Evolutionary conservation across 2,113 vertebrate genomes (phyloP).

Genomic region (Podarcis raffonei): DNA sequence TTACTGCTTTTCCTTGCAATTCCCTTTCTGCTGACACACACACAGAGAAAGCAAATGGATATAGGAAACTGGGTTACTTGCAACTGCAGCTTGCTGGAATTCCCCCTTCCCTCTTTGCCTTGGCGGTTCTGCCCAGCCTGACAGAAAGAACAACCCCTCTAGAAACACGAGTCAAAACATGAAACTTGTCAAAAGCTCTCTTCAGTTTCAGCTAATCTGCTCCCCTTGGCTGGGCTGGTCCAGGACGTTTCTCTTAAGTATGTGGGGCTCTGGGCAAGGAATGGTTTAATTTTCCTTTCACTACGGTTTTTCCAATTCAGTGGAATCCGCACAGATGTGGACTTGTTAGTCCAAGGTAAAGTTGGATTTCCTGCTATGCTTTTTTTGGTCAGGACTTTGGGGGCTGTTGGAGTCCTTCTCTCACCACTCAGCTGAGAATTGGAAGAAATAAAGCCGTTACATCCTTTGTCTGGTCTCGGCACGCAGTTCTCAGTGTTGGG

Average conservation of each 20-base stretch:
- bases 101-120: neutral
- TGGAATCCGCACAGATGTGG: neutral
- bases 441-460: neutral
- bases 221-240: neutral
- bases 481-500: neutral
- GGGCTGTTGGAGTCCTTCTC: neutral
- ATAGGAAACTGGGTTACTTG: neutral
- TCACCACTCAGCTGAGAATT: neutral
- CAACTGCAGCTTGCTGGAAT: neutral
- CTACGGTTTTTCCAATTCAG: neutral
- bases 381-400: neutral
- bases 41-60: neutral
- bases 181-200: slow-evolving; percentile 5
- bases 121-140: neutral
- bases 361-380: neutral
- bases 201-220: slow-evolving; percentile 8
- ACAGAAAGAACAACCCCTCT: neutral
- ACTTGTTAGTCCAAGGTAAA: neutral
- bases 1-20: neutral
- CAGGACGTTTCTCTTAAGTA: neutral
- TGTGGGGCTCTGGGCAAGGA: neutral
- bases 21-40: neutral
- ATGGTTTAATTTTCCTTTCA: neutral
- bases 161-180: neutral
- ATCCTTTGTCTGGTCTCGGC: neutral